Conservation (phyloP, 2,113 vertebrate species). For the Grantiella picta region DNA sequence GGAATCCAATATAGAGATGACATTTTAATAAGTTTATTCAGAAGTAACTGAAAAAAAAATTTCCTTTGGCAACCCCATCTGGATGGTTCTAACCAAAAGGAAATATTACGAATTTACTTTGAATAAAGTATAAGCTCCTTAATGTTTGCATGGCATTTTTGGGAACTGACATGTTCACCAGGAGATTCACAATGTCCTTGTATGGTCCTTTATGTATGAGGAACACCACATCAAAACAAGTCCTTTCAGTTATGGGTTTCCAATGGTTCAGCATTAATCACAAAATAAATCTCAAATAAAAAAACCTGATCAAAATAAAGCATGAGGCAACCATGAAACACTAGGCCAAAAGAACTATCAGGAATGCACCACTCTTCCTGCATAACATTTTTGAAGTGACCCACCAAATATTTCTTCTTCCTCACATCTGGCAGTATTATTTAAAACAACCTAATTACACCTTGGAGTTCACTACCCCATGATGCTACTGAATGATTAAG, state of each 20-base stretch:
- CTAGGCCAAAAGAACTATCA: background rate
- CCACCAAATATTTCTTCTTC: background rate
- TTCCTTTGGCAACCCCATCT: constrained; percentile 23
- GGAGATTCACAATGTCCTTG: background rate
- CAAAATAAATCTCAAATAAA: constrained; percentile 3
- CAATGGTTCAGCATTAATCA: background rate
- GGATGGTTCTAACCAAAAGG: background rate
- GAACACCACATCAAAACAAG: background rate
- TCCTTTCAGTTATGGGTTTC: background rate
- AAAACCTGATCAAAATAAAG: background rate
- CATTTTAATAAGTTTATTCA: constrained; percentile 42
- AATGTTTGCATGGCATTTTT: background rate
- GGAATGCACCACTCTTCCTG: background rate
- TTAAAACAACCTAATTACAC: constrained; percentile 5
- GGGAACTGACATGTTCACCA: background rate
- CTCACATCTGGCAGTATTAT: background rate
- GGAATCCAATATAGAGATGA: constrained; percentile 43
- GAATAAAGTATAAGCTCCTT: background rate
- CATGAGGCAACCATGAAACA: background rate
- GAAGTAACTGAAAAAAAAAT: background rate
- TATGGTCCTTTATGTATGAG: background rate
- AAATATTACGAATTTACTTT: background rate
- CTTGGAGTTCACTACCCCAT: background rate
- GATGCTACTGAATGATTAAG: background rate
- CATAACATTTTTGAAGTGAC: background rate